Evolutionary conservation across 2,113 vertebrate species (phyloP).

Genomic region (Physeter macrocephalus): DNA sequence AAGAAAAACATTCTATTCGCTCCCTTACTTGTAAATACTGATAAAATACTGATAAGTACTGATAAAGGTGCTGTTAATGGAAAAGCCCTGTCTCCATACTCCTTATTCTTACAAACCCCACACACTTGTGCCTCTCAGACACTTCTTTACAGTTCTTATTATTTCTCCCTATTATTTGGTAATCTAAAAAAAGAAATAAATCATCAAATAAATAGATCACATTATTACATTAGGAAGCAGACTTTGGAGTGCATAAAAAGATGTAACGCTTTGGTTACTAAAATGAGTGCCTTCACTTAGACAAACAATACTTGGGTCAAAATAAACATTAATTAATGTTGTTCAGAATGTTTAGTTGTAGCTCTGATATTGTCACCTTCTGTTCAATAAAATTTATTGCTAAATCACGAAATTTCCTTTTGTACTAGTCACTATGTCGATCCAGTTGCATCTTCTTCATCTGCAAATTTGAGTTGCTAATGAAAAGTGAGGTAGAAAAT

Average conservation of each 20-base stretch:
- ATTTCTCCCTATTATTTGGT: background rate
- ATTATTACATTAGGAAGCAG: background rate
- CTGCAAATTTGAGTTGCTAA: slow-evolving; percentile 17
- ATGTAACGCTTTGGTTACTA: background rate
- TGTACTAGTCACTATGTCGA: background rate
- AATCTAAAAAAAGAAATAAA: background rate
- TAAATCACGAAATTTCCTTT: slow-evolving; percentile 18
- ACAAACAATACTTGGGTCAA: background rate
- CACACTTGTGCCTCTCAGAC: background rate
- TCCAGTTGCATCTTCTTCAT: background rate
- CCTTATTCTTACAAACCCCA: background rate
- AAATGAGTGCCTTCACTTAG: background rate
- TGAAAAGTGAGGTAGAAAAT: background rate
- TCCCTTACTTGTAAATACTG: background rate
- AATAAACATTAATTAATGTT: slow-evolving; percentile 13
- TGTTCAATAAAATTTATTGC: background rate
- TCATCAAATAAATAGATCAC: background rate
- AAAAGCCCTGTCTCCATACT: background rate
- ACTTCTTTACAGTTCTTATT: background rate
- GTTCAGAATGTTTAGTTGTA: background rate
- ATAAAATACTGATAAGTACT: background rate
- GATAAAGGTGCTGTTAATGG: background rate
- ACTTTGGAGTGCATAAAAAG: background rate
- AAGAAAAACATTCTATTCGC: background rate
- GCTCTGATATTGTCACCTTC: background rate